These are phyloP conservation scores for Eulemur rufifrons DNA, from an alignment of 2,113 vertebrate genomes.

Conservation along the genomic window DNA sequence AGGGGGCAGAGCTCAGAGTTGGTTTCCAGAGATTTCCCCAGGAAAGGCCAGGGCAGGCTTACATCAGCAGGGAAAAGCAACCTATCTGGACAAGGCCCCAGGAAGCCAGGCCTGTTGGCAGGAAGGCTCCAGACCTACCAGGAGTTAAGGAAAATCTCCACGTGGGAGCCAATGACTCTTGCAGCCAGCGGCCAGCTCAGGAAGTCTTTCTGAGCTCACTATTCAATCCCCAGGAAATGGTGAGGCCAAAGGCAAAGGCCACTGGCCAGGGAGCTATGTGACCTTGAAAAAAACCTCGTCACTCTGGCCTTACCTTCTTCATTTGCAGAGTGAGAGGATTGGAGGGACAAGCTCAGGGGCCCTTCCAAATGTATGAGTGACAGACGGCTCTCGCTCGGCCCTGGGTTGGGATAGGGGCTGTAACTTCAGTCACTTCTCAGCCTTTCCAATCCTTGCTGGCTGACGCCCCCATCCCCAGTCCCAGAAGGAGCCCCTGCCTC, in stretches of 20 bases:
- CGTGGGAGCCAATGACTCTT: background rate
- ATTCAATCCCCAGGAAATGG: background rate
- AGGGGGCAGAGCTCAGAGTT: background rate
- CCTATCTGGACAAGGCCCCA: background rate
- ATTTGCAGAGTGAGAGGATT: background rate
- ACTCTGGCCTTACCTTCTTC: background rate
- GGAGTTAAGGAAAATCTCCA: background rate
- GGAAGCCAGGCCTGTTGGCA: background rate
- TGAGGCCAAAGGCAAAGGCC: background rate
- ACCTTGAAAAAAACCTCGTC: background rate
- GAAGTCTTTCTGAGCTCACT: background rate
- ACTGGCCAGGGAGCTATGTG: background rate
- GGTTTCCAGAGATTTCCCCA: background rate
- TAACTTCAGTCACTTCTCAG: background rate
- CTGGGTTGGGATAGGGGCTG: background rate
- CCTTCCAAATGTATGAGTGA: background rate
- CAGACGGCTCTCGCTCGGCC: background rate
- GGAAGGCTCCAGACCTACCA: background rate
- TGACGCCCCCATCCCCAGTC: rapidly evolving
- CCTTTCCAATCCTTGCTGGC: background rate
- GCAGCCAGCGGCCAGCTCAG: background rate
- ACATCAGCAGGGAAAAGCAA: background rate
- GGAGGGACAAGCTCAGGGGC: rapidly evolving
- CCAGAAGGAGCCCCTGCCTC: background rate
- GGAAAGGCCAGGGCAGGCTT: background rate